Evolutionary conservation across 2,113 vertebrate species (phyloP), one percentile per base, ranked within the genome.

Genomic region (Zosterops japonicus): DNA sequence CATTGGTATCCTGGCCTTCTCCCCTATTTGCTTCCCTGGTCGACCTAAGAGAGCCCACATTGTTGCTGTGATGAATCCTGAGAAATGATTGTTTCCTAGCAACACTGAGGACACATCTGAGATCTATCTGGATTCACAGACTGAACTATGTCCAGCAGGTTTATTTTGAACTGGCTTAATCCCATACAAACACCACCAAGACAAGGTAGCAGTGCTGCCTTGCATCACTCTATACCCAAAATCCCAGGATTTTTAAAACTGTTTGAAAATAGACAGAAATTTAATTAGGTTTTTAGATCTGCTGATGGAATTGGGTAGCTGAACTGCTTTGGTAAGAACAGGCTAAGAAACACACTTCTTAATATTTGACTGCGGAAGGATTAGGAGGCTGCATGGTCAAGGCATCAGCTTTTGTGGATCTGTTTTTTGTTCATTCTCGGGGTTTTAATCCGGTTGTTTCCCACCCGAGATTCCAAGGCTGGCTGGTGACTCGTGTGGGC

Each of bases 391-490:
- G 12, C 49, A 56, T n/a, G 5, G 3, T 87, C 22, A 49, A 31
- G 9, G 13, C 41, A 31, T 5, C n/a, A 87, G 6, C 7, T 60
- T 72, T 7, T 29, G 12, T 49, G 19, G 8, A 35, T 44, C 27
- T 28, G 3, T 0, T 44, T 78, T 60, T 14, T 5, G 2, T 7
- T 36, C 3, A 23, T 50, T n/a, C n/a, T n/a, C n/a, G n/a, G n/a
- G n/a, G n/a, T n/a, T n/a, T n/a, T n/a, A n/a, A n/a, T n/a, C n/a
- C n/a, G n/a, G n/a, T n/a, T n/a, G n/a, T n/a, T n/a, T n/a, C n/a
- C n/a, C n/a, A n/a, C n/a, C n/a, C n/a, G n/a, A n/a, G n/a, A n/a
- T n/a, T n/a, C n/a, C n/a, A n/a, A n/a, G n/a, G n/a, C n/a, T n/a
- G n/a, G n/a, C n/a, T n/a, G n/a, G n/a, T n/a, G n/a, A n/a, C n/a